Conservation (phyloP, 2,797 vertebrate species). For the Todus mexicanus region DNA sequence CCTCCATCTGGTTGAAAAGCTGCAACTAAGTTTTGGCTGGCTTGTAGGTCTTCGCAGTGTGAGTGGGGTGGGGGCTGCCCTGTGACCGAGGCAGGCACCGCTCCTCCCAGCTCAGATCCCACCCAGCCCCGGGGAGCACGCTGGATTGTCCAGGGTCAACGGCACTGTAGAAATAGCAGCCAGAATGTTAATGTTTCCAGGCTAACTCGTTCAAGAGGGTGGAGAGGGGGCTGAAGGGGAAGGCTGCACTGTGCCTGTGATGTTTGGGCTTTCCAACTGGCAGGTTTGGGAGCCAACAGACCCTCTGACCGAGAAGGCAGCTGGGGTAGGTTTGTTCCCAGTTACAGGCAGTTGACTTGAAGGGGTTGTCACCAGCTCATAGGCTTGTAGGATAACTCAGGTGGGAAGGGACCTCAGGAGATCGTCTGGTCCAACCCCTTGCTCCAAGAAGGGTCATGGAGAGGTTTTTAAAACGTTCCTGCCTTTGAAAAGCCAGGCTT, state of each 20-base stretch:
- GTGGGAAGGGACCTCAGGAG: not conserved
- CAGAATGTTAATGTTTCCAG: not conserved
- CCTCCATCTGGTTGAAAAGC: not conserved
- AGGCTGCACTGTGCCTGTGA: not conserved
- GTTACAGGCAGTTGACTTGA: not conserved
- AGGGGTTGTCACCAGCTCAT: not conserved
- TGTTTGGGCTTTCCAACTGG: not conserved
- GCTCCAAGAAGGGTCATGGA: not conserved
- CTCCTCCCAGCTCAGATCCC: not conserved
- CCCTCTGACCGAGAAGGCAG: not conserved
- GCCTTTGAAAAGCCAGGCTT: not conserved
- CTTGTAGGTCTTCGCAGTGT: rapidly evolving
- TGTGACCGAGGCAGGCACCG: not conserved
- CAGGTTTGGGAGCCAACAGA: not conserved
- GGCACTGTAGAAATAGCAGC: not conserved
- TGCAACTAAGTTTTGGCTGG: not conserved
- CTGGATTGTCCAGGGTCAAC: not conserved
- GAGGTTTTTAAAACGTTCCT: not conserved
- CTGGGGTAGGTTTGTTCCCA: not conserved
- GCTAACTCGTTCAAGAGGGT: not conserved
- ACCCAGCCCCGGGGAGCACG: rapidly evolving
- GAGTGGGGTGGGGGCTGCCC: not conserved
- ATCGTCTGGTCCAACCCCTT: not conserved
- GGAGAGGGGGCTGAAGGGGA: not conserved
- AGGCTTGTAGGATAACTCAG: not conserved